Percentiles rank a stretch among this genome's conserved stretches.
Evolutionary conservation across 2,113 vertebrate genomes (phyloP).

Genomic region (Neotoma lepida): DNA sequence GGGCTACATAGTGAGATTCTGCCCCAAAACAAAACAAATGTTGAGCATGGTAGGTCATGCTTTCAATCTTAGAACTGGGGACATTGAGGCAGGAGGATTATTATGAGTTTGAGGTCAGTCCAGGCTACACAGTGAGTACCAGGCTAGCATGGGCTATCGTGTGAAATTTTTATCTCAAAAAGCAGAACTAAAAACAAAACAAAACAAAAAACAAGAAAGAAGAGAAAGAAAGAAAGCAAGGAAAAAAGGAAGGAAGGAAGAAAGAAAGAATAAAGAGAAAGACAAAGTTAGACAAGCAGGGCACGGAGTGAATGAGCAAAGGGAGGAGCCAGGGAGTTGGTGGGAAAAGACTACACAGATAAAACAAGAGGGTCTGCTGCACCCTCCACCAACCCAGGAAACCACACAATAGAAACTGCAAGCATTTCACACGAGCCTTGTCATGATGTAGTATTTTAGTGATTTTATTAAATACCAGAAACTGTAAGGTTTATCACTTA

Average conservation of each 20-base stretch:
- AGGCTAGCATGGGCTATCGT: neutral
- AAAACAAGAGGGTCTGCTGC: neutral
- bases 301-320: neutral
- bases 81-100: neutral
- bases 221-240: no score
- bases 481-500: neutral
- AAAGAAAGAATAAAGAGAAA: neutral
- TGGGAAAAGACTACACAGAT: neutral
- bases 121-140: neutral
- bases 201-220: neutral
- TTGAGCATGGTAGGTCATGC: neutral
- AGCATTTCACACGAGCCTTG: neutral
- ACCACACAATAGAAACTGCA: neutral
- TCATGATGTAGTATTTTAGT: neutral
- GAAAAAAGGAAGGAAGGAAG: fast-evolving
- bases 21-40: neutral
- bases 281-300: neutral
- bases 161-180: neutral
- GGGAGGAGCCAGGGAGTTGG: neutral
- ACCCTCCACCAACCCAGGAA: neutral
- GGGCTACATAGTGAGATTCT: neutral
- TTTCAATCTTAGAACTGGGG: neutral
- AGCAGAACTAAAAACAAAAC: no score
- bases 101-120: neutral
- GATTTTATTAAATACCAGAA: neutral